phyloP scores from a whole-genome alignment of 1,140 invertebrate species.

The Zaprionus camerounensis region DNA sequence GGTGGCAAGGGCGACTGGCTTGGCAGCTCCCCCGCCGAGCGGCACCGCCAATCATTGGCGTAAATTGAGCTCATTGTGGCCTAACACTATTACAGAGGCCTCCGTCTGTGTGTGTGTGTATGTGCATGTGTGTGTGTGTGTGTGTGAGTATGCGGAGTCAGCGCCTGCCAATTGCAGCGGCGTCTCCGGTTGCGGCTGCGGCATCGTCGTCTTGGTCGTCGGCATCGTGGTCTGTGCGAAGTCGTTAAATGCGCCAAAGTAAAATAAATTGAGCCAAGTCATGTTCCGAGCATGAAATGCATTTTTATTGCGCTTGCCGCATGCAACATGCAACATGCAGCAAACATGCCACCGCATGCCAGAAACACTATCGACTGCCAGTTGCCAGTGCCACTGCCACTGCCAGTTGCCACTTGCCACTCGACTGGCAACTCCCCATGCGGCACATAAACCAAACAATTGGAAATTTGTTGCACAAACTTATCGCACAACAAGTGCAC shows the following conservation, averaged over 20 bases:
- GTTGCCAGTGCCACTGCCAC: slow-evolving; percentile 13
- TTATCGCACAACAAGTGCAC: slow-evolving; percentile 2
- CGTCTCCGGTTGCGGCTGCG: slow-evolving; percentile 13
- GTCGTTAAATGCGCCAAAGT: slow-evolving; percentile 82
- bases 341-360: slow-evolving; percentile 30
- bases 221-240: slow-evolving; percentile 61
- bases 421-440: slow-evolving; percentile 1
- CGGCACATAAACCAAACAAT: slow-evolving; percentile 6
- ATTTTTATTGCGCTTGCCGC: slow-evolving; percentile 69
- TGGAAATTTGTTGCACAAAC: slow-evolving; percentile 12
- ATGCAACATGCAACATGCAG: slow-evolving; percentile 28
- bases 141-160: slow-evolving; percentile 34
- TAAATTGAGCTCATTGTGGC: slow-evolving; percentile 82
- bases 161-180: slow-evolving; percentile 7
- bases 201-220: slow-evolving; percentile 10
- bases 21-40: slow-evolving; percentile 20
- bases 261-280: slow-evolving; percentile 82
- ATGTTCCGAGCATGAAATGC: slow-evolving; percentile 79
- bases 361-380: slow-evolving; percentile 65
- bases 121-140: slow-evolving; percentile 10
- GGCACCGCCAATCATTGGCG: slow-evolving; percentile 77
- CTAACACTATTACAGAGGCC: slow-evolving; percentile 70
- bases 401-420: slow-evolving; percentile 21
- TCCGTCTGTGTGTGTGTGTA: not conserved
- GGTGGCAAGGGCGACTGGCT: not conserved